Evolutionary conservation across 2,888 invertebrate species (phyloP), one percentile per base, ranked within the genome.

Genomic region (Drosophila austrosaltans): DNA sequence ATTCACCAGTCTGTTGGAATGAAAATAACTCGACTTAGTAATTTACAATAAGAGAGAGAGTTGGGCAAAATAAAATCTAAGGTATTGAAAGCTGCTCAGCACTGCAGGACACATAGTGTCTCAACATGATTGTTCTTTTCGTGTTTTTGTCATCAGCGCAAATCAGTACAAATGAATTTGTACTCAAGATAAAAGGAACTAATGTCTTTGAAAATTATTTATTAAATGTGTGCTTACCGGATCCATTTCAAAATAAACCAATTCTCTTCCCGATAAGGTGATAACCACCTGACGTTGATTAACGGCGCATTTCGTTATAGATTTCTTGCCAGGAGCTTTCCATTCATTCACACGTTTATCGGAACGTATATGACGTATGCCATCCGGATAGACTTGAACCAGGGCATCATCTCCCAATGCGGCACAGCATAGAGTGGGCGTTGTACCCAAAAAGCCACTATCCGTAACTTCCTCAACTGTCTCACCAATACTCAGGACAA

Each of bases 381-480:
- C 99, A 91, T 99, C 99, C 0, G 99, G 99, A 93, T 99, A 99
- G 12, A 99, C 98, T 94, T 99, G 99, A 1, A 99, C 98, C 28
- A 99, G 93, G 1, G 99, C 98, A 93, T 99, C 99, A 90, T 98
- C 99, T 65, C 99, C 99, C 32, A 99, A 94, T 40, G 99, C 97
- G 8, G 98, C 98, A 93, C 99, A 99, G 76, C 98, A 97, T n/a
- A 99, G 93, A 0, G 99, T 99, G 0, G 99, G 99, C 0, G 99
- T 99, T 0, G 99, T 99, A 71, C 99, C 99, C 89, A 99, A 94
- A 93, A 99, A 99, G 54, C 99, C 99, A 75, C 99, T 99, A 93
- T 99, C 99, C 0, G 99, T 98, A 28, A 99, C 99, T 96, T 99
- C 99, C 93, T 99, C 99, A n/a, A 99, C 99, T 12, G 99, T 99